Base-by-base conservation (phyloP, 2,888 invertebrate genomes). In the Cataglyphis altisquamis region DNA sequence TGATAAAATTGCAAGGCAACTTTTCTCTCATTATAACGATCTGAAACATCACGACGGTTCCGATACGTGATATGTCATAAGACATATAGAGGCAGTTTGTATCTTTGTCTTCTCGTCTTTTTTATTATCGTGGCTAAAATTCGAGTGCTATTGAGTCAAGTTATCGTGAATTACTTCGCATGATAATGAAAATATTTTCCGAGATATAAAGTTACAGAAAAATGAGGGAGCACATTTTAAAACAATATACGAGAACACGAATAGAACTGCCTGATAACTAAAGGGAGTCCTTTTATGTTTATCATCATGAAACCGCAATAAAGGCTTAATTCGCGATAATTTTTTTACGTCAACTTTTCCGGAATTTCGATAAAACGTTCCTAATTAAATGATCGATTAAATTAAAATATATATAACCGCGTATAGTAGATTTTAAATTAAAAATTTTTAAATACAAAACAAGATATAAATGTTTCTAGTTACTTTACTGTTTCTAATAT, bases 81-180 rank as follows among this genome's bases (percentile, higher is more conserved):
- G 92, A 86, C n/a, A 91, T 88, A 88, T 91, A 91, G 91, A 92
- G 91, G 89, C 92, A 92, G 92, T 91, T 91, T 91, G 90, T 90
- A 82, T 80, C 75, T 82, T 75, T 84, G 32, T 60, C 66, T 84
- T 83, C 57, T 86, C 67, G 82, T 84, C 81, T 66, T 66, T 81
- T 85, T 70, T 77, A n/a, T 68, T 78, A 67, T 85, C 78, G 39
- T 81, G 39, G 78, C 60, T 81, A 68, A 64, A 75, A 83, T 86
- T 88, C 67, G n/a, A 86, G 36, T 62, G 45, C 63, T 25, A 55
- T 86, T 74, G 18, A 78, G 82, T 70, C 83, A 72, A 80, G 45
- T 70, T 82, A 64, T 57, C 75, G 57, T 77, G 68, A 84, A 68
- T 55, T 88, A 72, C 52, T 75, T 78, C 60, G 57, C 18, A 82